Conservation (phyloP, 1,140 invertebrate genomes). For the Asbolus verrucosus region DNA sequence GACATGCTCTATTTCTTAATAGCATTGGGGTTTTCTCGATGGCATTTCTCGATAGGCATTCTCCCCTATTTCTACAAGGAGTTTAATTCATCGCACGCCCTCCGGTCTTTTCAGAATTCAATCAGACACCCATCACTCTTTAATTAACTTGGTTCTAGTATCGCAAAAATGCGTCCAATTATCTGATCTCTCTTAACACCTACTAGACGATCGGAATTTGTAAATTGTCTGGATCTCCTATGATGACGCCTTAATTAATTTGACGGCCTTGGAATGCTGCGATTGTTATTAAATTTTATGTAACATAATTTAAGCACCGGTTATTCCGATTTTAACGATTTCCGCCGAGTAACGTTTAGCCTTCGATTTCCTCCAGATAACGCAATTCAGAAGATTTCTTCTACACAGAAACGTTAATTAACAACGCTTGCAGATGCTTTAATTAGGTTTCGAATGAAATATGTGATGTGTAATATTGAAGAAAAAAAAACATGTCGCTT, state of each 20-base stretch:
- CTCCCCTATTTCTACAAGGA: not conserved
- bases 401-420: not conserved
- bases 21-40: not conserved
- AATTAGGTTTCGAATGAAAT: no score
- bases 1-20: not conserved
- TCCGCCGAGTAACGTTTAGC: conserved; percentile 23
- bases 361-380: conserved; percentile 33
- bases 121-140: conserved; percentile 12
- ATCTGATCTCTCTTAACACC: conserved; percentile 35
- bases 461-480: no score
- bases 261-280: conserved; percentile 11
- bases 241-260: conserved; percentile 18
- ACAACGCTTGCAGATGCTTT: not conserved
- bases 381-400: conserved; percentile 2
- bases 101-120: conserved; percentile 18
- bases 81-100: conserved; percentile 26
- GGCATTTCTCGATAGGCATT: no score
- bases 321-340: conserved; percentile 30
- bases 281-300: conserved; percentile 37
- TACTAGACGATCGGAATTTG: conserved; percentile 30
- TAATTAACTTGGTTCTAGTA: conserved; percentile 29
- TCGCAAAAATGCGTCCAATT: conserved; percentile 32
- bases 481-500: no score
- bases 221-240: no score
- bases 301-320: conserved; percentile 7